phyloP scores from a whole-genome alignment of 2,113 vertebrate species.

The Edolisoma coerulescens region DNA sequence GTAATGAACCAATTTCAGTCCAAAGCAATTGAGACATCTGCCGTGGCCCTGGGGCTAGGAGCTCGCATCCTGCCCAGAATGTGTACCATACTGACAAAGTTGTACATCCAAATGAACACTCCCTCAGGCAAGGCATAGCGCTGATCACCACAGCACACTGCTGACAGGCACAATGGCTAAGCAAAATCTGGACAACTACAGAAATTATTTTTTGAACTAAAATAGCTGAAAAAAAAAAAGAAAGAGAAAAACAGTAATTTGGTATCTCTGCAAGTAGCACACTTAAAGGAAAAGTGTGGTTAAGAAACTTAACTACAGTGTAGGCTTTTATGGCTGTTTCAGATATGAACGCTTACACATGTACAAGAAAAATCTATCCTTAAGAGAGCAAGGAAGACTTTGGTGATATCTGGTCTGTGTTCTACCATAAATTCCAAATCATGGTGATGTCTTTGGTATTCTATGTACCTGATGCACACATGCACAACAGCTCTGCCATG shows the following conservation, averaged over 20 bases:
- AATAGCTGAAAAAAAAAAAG: background rate
- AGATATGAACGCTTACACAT: fast-evolving
- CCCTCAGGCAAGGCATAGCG: background rate
- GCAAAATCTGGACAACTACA: background rate
- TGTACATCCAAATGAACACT: background rate
- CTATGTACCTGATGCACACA: background rate
- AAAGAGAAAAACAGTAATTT: background rate
- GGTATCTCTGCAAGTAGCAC: background rate
- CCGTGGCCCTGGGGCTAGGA: background rate
- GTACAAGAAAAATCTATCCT: background rate
- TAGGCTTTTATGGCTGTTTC: background rate
- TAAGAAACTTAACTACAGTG: background rate
- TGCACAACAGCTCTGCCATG: background rate
- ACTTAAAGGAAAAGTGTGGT: background rate
- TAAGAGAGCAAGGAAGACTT: background rate
- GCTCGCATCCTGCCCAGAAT: background rate
- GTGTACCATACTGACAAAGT: background rate
- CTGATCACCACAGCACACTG: background rate
- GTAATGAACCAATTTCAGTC: background rate
- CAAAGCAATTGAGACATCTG: slow-evolving; percentile 42
- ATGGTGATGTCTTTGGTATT: background rate
- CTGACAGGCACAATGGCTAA: background rate
- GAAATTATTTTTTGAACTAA: background rate
- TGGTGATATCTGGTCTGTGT: background rate
- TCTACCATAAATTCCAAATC: background rate